Evolutionary conservation across 2,113 vertebrate genomes (phyloP).

Genomic region (Gopherus flavomarginatus): DNA sequence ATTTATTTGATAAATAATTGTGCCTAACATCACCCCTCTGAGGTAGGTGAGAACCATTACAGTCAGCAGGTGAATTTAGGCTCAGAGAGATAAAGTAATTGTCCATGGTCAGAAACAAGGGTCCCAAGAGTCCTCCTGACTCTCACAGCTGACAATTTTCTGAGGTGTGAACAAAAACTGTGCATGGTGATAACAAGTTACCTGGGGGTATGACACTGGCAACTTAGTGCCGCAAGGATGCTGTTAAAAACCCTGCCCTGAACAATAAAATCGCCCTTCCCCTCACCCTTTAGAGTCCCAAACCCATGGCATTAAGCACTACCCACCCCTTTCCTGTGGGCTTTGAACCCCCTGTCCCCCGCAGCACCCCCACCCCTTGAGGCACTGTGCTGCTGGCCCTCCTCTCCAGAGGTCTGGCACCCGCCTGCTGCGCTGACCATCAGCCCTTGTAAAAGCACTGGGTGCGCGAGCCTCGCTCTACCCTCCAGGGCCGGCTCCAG

Average conservation of each 20-base stretch:
- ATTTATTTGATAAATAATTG: not conserved
- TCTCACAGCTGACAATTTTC: not conserved
- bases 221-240: not conserved
- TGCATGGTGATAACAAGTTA: constrained; percentile 6
- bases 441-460: not conserved
- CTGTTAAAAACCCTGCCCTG: not conserved
- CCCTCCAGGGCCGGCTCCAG: too few relatives aligned
- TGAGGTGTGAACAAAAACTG: not conserved
- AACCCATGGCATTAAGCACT: not conserved
- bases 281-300: not conserved
- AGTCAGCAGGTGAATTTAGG: constrained; percentile 24
- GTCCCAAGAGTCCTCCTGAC: not conserved
- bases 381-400: too few relatives aligned
- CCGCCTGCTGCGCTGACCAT: not conserved
- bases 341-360: not conserved
- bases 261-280: not conserved
- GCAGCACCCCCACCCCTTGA: not conserved
- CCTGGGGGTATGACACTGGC: not conserved
- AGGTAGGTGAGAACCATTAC: not conserved
- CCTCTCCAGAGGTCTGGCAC: too few relatives aligned
- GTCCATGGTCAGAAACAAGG: not conserved
- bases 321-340: not conserved
- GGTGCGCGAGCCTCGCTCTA: accelerated
- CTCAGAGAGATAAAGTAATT: not conserved
- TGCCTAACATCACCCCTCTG: not conserved